Percentiles rank a stretch among this genome's conserved stretches.
These are phyloP conservation scores for Sacculina carcini DNA, from an alignment of 2,888 invertebrate genomes.

Conservation along the genomic window DNA sequence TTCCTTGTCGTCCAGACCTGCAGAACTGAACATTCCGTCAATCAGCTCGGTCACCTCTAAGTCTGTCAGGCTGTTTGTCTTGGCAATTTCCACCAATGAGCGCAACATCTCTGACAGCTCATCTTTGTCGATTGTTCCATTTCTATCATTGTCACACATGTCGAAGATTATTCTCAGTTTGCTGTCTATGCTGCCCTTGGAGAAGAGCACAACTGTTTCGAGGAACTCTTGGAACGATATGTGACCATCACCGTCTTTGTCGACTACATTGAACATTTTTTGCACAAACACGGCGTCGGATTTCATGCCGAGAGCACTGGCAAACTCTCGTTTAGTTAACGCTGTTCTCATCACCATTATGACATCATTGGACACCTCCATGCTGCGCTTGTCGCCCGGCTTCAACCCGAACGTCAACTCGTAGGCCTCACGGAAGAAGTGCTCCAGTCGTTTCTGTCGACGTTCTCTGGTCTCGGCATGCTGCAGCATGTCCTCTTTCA, in stretches of 20 bases:
- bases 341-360: constrained; percentile 83
- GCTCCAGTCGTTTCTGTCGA: constrained; percentile 64
- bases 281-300: constrained; percentile 78
- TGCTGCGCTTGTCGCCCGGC: constrained; percentile 52
- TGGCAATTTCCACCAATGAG: constrained; percentile 70
- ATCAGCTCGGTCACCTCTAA: constrained; percentile 63
- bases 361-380: constrained; percentile 31
- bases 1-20: constrained; percentile 67
- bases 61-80: constrained; percentile 61
- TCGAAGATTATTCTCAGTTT: constrained; percentile 82
- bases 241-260: constrained; percentile 72
- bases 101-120: constrained; percentile 80
- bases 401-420: constrained; percentile 68
- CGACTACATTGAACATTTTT: constrained; percentile 92
- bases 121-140: constrained; percentile 75
- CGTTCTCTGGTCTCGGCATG: constrained; percentile 81
- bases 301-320: constrained; percentile 83
- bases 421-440: constrained; percentile 89
- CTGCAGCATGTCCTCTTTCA: constrained; percentile 47
- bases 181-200: constrained; percentile 72
- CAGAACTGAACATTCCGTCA: constrained; percentile 80
- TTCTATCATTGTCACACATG: constrained; percentile 87
- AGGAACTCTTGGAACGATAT: constrained; percentile 79
- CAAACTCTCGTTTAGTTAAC: constrained; percentile 70
- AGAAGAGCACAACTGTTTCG: constrained; percentile 73